These are phyloP conservation scores for Octopus bimaculoides DNA, from an alignment of 1,140 invertebrate species.

Conservation along the genomic window DNA sequence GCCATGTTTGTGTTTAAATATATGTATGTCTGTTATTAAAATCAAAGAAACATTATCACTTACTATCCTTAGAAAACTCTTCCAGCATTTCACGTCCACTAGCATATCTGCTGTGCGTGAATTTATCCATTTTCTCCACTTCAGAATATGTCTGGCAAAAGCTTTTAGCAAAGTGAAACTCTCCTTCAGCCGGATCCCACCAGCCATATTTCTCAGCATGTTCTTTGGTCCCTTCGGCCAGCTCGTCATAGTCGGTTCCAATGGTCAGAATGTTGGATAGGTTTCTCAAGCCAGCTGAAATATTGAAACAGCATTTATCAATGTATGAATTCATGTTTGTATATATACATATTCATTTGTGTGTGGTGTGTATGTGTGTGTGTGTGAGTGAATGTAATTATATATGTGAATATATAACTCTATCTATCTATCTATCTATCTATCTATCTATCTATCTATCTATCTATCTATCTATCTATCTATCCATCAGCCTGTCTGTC, in stretches of 20 bases:
- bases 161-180: constrained; percentile 51
- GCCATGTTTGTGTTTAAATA: too few relatives aligned
- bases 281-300: constrained; percentile 66
- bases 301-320: neutral
- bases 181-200: constrained; percentile 63
- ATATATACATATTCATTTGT: too few relatives aligned
- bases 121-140: constrained; percentile 19
- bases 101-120: constrained; percentile 19
- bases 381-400: too few relatives aligned
- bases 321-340: too few relatives aligned
- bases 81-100: constrained; percentile 27
- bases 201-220: constrained; percentile 64
- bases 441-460: too few relatives aligned
- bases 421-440: too few relatives aligned
- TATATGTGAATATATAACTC: too few relatives aligned
- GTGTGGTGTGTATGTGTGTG: too few relatives aligned
- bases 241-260: constrained; percentile 69
- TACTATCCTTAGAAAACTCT: constrained; percentile 25
- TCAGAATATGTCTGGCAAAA: constrained; percentile 36
- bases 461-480: too few relatives aligned
- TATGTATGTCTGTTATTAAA: too few relatives aligned
- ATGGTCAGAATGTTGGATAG: constrained; percentile 75
- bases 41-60: neutral
- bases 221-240: constrained; percentile 65
- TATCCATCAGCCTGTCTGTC: too few relatives aligned